A percentile compares a stretch with the other conserved stretches of the same genome.
Evolutionary conservation across 1,140 invertebrate genomes (phyloP).

Genomic region (Drosophila arawakana): DNA sequence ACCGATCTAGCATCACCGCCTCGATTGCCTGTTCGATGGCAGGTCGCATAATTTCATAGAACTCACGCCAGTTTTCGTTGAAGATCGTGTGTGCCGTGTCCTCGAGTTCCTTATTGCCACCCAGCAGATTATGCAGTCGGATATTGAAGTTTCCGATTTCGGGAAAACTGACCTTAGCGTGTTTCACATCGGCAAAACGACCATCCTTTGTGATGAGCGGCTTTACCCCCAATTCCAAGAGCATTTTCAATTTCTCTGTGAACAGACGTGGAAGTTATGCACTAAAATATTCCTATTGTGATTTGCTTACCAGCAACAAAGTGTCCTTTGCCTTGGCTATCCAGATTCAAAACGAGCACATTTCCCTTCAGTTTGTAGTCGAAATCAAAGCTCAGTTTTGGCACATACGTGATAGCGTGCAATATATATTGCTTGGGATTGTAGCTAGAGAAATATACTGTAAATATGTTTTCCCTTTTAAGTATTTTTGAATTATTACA

Average conservation of each 20-base stretch:
- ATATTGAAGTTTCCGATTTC: constrained; percentile 70
- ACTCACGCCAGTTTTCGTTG: constrained; percentile 88
- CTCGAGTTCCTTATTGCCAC: constrained; percentile 79
- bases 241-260: constrained; percentile 86
- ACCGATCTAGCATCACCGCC: constrained; percentile 87
- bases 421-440: constrained; percentile 41
- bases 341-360: constrained; percentile 88
- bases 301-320: constrained; percentile 87
- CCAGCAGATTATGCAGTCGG: constrained; percentile 61
- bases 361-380: constrained; percentile 89
- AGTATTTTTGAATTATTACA: constrained; percentile 13
- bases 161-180: constrained; percentile 45
- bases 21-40: constrained; percentile 87
- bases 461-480: no score
- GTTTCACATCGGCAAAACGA: constrained; percentile 87
- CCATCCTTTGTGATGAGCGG: constrained; percentile 86
- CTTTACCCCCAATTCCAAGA: constrained; percentile 86
- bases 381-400: constrained; percentile 88
- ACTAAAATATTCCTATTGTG: neutral
- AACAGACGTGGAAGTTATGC: neutral
- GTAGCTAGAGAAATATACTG: constrained; percentile 33
- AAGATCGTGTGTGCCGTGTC: constrained; percentile 87
- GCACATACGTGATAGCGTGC: constrained; percentile 83
- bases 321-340: constrained; percentile 88
- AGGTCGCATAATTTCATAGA: constrained; percentile 87